Evolutionary conservation across 2,113 vertebrate species (phyloP), one percentile per base, ranked within the genome.

Genomic region (Cardinalis cardinalis): DNA sequence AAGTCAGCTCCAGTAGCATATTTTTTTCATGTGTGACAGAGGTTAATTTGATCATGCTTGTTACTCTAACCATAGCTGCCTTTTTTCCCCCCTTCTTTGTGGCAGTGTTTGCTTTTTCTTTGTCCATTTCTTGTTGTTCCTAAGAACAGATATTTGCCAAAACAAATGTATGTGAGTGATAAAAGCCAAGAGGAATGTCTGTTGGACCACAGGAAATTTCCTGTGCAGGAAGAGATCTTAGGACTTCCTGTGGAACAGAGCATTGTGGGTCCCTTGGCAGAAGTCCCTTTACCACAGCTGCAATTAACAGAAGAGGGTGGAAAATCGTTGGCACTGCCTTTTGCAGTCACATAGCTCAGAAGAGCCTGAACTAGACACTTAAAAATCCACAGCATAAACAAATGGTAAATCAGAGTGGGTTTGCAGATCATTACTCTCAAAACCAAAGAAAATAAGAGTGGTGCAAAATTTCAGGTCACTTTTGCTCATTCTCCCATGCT

Each of bases 201-300:
- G 98, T 98, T 98, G 97, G 96, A 97, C 98, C 97, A 97, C 98
- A 97, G 98, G 98, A 98, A 98, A 98, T 98, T 99, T 99, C 98
- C 98, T 98, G 98, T 97, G 95, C 97, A 98, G 98, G 98, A 98
- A 98, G 97, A 70, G 97, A 98, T 98, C 98, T 98, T 96, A 94
- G 98, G 98, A 97, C 98, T 99, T 99, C 98, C 98, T 99, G 98
- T 97, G 96, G 82, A 96, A 96, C 31, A 44, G 95, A 97, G 97
- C 81, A 97, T 98, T 98, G 97, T 98, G 98, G 98, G 98, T 96
- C 96, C 95, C 65, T 97, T 98, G 98, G 97, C 98, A 97, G 91
- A 77, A 76, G 49, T 95, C 96, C 97, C 96, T 95, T 97, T 92
- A 97, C 97, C 98, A 96, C 98, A 98, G 94, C 96, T 98, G 97